These are phyloP conservation scores for Oceanodroma tethys DNA, from an alignment of 2,113 vertebrate genomes.

Conservation along the genomic window DNA sequence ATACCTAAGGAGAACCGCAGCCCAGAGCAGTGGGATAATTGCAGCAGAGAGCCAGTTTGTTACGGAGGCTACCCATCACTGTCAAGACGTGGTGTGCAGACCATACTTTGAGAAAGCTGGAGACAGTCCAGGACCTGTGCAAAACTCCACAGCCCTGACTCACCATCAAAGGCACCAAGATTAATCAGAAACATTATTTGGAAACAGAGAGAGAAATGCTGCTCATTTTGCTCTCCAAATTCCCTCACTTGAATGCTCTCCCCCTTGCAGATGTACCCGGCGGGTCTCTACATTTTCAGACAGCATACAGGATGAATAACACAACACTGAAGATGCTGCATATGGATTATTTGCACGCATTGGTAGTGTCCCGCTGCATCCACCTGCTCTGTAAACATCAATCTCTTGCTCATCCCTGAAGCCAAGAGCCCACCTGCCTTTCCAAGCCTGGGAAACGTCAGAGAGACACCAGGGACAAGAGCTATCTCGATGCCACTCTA, in stretches of 20 bases:
- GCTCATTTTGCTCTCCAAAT: background rate
- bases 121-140: background rate
- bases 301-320: background rate
- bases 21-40: background rate
- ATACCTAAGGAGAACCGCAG: conserved; percentile 12
- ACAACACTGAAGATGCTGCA: rapidly evolving
- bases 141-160: background rate
- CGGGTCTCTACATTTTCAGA: background rate
- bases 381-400: conserved; percentile 17
- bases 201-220: background rate
- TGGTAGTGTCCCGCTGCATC: background rate
- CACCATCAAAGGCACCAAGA: background rate
- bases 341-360: background rate
- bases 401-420: background rate
- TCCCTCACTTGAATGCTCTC: rapidly evolving
- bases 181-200: background rate
- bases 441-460: background rate
- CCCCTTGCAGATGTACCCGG: background rate
- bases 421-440: background rate
- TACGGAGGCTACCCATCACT: background rate
- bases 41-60: background rate
- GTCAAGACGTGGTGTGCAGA: background rate
- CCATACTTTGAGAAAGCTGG: background rate
- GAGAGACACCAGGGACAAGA: background rate
- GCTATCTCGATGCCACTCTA: background rate